phyloP scores from a whole-genome alignment of 2,888 invertebrate species.

The Epicampocera succincta region DNA sequence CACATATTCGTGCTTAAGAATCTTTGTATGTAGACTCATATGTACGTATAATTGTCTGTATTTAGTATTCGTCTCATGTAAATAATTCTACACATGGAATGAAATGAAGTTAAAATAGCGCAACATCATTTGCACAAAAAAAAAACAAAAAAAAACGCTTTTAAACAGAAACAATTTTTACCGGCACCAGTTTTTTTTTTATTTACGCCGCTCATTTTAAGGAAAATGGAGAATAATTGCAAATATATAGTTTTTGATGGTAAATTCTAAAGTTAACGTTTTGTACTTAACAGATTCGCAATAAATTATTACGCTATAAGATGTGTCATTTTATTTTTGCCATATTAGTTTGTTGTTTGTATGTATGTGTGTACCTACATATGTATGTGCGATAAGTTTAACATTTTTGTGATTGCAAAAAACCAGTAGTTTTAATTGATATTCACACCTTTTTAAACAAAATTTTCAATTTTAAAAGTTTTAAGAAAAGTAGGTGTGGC shows the following conservation, averaged over 20 bases:
- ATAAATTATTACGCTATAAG: no score
- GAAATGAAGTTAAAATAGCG: constrained; percentile 5
- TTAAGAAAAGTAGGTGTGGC: no score
- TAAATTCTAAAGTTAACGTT: constrained; percentile 25
- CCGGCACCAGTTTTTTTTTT: constrained; percentile 19
- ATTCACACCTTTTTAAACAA: no score
- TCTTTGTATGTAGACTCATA: constrained; percentile 1
- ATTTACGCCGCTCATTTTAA: constrained; percentile 46
- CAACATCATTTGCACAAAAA: constrained; percentile 35
- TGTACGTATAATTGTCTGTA: neutral
- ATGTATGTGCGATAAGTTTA: no score
- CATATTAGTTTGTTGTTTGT: no score
- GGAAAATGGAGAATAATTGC: constrained; percentile 36
- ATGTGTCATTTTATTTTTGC: no score
- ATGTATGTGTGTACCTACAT: no score
- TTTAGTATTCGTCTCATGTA: constrained; percentile 60
- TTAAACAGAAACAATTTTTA: constrained; percentile 4
- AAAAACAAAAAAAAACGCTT: constrained; percentile 13
- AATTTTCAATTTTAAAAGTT: no score
- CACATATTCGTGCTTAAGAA: no score
- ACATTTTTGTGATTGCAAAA: no score
- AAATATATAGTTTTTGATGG: constrained; percentile 11
- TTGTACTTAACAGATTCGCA: neutral
- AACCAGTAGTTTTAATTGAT: no score
- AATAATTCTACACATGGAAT: constrained; percentile 58